Evolutionary conservation across 92 coral and sea anemone species (phyloP).

Genomic region (Epizoanthus fatuus): DNA sequence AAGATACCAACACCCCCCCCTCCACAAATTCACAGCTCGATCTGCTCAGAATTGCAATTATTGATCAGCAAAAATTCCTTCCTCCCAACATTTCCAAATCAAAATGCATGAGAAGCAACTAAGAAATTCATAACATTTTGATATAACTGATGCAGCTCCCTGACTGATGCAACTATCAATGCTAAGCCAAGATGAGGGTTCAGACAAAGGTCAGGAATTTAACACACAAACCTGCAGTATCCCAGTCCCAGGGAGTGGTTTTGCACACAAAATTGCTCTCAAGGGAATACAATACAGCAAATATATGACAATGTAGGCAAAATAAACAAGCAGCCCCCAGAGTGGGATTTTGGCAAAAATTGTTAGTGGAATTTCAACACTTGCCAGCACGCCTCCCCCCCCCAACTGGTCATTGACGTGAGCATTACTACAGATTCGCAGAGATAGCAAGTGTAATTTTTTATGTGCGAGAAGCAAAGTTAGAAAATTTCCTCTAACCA

Average conservation of each 20-base stretch:
- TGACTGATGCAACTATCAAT: conserved; percentile 9
- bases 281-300: too few relatives aligned
- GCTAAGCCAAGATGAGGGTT: not conserved
- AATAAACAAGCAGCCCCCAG: not conserved
- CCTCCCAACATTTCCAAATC: not conserved
- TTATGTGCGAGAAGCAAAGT: too few relatives aligned
- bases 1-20: not conserved
- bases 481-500: too few relatives aligned
- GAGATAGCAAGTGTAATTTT: too few relatives aligned
- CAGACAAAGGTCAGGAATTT: not conserved
- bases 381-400: too few relatives aligned
- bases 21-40: conserved; percentile 15
- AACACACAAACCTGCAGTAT: not conserved
- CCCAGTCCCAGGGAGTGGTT: conserved; percentile 10
- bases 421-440: too few relatives aligned
- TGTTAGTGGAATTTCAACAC: too few relatives aligned
- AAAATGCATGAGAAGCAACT: not conserved
- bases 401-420: not conserved
- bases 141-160: not conserved
- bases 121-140: conserved; percentile 19
- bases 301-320: not conserved
- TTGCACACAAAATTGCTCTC: not conserved
- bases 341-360: too few relatives aligned
- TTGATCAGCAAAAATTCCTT: conserved; percentile 6
- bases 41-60: conserved; percentile 11